Evolutionary conservation across 23 tunicate species (phyloP), one percentile per base, ranked within the genome.

Genomic region (Clavelina lepadiformis): DNA sequence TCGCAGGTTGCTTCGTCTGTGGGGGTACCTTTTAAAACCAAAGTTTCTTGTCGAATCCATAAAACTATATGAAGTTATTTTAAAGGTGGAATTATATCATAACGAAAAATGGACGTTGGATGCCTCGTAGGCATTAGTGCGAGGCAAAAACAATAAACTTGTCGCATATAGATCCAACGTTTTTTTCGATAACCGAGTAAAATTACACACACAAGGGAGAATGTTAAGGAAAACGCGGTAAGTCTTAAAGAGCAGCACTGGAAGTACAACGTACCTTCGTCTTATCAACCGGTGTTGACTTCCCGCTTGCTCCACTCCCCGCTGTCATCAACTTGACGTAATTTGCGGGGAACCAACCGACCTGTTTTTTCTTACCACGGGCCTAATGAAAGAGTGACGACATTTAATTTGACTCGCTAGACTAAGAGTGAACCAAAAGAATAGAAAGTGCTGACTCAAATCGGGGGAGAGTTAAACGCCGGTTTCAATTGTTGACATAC

Each of bases 261-360:
- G n/a, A n/a, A n/a, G n/a, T n/a, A n/a, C n/a, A n/a, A 54, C 80
- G 4, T 8, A 78, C 84, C 69, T 78, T 78, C 22, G 75, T 13
- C 47, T 78, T 68, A 1, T 37, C 66, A 46, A 45, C 32, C 1
- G 84, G 75, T 3, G 75, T 78, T 18, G 60, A 3, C 26, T 67
- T 78, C 13, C 75, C 84, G 33, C 72, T 35, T 3, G 77, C 30
- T 25, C 56, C 56, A 23, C 20, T 33, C 18, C 50, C 61, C 8
- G 72, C 53, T 15, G 78, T 70, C 68, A 69, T 85, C 66, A 88
- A 32, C 46, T 89, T 89, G 30, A 89, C 97, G 76, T 89, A 89
- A 70, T 89, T 75, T 4, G 97, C 97, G 11, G 97, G 97, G 38
- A 89, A 89, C 97, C 97, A 89, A 2, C 97, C 97, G 44, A 70